Base-by-base conservation (phyloP, 2,113 vertebrate species). In the Myotis lucifugus region DNA sequence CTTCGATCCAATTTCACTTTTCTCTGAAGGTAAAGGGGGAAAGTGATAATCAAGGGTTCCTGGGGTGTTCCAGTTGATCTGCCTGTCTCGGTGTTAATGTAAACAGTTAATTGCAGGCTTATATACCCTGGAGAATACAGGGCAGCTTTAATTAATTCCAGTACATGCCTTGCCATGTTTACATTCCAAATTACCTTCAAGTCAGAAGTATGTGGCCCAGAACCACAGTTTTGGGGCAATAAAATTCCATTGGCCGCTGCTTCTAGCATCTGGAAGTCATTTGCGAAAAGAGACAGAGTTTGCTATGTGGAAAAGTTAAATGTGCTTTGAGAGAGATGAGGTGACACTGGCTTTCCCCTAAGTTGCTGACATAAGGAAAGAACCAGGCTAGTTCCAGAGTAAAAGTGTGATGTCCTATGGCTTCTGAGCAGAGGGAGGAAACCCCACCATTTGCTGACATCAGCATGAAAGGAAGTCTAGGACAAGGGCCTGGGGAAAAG, bases 81-180 rank as follows among this genome's bases (percentile, higher is more conserved):
- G 77, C 90, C 64, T 67, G 14, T 5, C 81, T 94, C 54, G 29
- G 61, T 94, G 96, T 95, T 95, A 93, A 94, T 66, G 74, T 82
- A 95, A 96, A 95, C 69, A 95, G 90, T 72, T 97, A 91, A 95
- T 54, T 96, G 84, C 48, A 88, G 84, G 34, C 76, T 94, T 95
- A 84, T 7, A 94, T 77, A 76, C 91, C 88, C 91, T 70, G 14
- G 78, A 95, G 96, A 96, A 94, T 64, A 76, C 66, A 83, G 66
- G 81, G 90, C 40, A 83, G 73, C 37, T 96, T 93, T 97, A 96
- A 97, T 96, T 97, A 97, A 98, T 97, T 97, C 87, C 90, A 96
- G 77, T 34, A 79, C 6, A 0, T 11, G 77, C 64, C 90, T 89
- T 37, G 25, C 66, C 90, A 46, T 40, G 15, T 96, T 95, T 97